A percentile compares a stretch with the other conserved stretches of the same genome.
Evolutionary conservation across 2,888 invertebrate genomes (phyloP).

Genomic region (Muscina levida): DNA sequence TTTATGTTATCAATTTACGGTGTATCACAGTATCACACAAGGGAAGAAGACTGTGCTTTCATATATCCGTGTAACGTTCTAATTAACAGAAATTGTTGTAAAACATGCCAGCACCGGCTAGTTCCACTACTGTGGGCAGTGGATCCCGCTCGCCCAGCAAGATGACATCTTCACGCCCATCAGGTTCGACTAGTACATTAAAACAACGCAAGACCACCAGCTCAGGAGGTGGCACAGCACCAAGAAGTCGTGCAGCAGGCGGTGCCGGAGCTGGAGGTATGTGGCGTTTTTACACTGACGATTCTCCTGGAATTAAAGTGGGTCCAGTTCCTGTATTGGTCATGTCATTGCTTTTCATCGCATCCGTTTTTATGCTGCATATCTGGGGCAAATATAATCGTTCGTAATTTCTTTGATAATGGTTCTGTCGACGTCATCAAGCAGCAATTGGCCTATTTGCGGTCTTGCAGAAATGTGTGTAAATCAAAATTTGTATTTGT

Average conservation of each 20-base stretch:
- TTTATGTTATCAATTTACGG: no score
- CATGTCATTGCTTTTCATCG: conserved; percentile 99
- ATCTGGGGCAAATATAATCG: conserved; percentile 99
- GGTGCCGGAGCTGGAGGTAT: conserved; percentile 96
- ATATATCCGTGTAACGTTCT: no score
- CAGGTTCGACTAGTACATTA: conserved; percentile 84
- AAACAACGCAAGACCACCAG: conserved; percentile 89
- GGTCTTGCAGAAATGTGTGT: no score
- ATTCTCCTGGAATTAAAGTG: conserved; percentile 99
- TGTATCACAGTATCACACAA: no score
- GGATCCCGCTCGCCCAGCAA: conserved; percentile 93
- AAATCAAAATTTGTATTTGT: no score
- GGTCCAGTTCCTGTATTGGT: conserved; percentile 99
- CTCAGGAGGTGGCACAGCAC: conserved; percentile 85
- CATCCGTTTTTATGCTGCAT: conserved; percentile 99
- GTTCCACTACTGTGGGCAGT: conserved; percentile 92
- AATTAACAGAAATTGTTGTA: no score
- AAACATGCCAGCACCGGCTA: conserved; percentile 87
- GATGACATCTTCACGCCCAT: conserved; percentile 88
- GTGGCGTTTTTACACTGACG: conserved; percentile 99
- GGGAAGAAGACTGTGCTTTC: no score
- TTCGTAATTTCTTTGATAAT: conserved; percentile 81
- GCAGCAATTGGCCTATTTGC: no score
- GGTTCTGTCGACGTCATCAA: conserved; percentile 71
- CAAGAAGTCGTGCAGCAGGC: conserved; percentile 88